Base-by-base conservation (phyloP, 2,113 vertebrate genomes). In the Sebastes schlegelii region DNA sequence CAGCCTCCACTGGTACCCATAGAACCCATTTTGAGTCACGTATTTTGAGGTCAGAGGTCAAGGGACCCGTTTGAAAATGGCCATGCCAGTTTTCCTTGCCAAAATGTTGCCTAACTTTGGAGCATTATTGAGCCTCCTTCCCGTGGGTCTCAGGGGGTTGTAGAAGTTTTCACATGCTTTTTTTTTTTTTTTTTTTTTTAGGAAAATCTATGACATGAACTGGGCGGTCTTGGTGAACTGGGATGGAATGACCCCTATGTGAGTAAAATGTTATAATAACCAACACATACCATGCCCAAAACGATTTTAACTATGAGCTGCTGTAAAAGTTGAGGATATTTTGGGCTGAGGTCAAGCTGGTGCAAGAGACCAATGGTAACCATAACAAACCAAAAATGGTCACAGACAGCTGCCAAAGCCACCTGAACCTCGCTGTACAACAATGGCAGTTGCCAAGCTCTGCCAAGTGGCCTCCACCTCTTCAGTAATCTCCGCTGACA, bases 401-500 rank as follows among this genome's bases (percentile, higher is more conserved):
- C 66, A 60, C 13, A 64, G 49, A 82, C 80, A 16, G 79, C 80
- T 73, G 70, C 66, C 69, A 83, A 77, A 80, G 40, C 79, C 64
- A n/a, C 5, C 43, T 65, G 73, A 85, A 75, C 57, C 49, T 70
- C 77, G 40, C 42, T 42, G 68, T 21, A 10, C 40, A 17, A 57
- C 43, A 60, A 80, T 74, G 23, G 3, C 54, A 55, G 84, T 61
- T 48, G 77, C 74, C 16, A 19, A 17, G 61, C 78, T 58, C 45
- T 74, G 86, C 74, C 79, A 83, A 83, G 75, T 63, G 43, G 72
- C 85, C 84, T 80, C 65, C n/a, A 61, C 77, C 86, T 91, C 79
- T 90, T 78, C 68, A 91, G 86, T 85, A 91, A 91, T 78, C 84
- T 74, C 45, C 4, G 13, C 78, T 77, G 75, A 83, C 61, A 70